phyloP scores from a whole-genome alignment of 2,113 vertebrate species.

The Toxotes chatareus region DNA sequence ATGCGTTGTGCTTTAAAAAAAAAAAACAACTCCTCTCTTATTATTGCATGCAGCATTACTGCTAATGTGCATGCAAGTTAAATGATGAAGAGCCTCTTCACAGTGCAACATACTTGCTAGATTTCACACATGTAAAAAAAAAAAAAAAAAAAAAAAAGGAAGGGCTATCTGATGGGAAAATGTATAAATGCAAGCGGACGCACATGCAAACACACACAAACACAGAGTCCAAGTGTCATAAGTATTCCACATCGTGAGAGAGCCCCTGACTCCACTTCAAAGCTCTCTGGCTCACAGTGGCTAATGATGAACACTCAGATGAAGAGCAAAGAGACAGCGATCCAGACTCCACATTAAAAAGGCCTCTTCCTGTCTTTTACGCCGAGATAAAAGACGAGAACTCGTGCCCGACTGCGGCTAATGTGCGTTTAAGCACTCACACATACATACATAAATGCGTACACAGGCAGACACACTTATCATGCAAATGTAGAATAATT shows the following conservation, averaged over 20 bases:
- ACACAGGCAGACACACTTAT: conserved; percentile 77
- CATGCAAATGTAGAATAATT: conserved; percentile 82
- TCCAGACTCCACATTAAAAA: conserved; percentile 70
- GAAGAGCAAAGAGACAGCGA: conserved; percentile 78
- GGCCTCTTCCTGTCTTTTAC: conserved; percentile 69
- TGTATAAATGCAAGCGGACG: conserved; percentile 49
- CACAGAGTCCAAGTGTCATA: conserved; percentile 63
- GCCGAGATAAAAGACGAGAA: conserved; percentile 75
- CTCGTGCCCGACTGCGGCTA: conserved; percentile 62
- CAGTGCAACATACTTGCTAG: conserved; percentile 25
- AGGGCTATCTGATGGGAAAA: conserved; percentile 32
- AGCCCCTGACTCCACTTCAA: conserved; percentile 79
- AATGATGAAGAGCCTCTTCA: conserved; percentile 28
- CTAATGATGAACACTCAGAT: conserved; percentile 82
- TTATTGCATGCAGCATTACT: conserved; percentile 41
- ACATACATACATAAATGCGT: conserved; percentile 75
- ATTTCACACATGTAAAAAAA: conserved; percentile 36
- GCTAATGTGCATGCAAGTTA: conserved; percentile 53
- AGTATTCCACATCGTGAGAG: conserved; percentile 59
- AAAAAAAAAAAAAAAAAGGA: conserved; percentile 9
- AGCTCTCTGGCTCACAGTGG: conserved; percentile 73
- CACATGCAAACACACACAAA: conserved; percentile 55
- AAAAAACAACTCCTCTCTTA: conserved; percentile 44
- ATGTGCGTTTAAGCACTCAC: conserved; percentile 79
- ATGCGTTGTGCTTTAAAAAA: conserved; percentile 24